A percentile compares a stretch with the other conserved stretches of the same genome.
These are phyloP conservation scores for Mylabris sibirica DNA, from an alignment of 2,888 invertebrate genomes.

Conservation along the genomic window DNA sequence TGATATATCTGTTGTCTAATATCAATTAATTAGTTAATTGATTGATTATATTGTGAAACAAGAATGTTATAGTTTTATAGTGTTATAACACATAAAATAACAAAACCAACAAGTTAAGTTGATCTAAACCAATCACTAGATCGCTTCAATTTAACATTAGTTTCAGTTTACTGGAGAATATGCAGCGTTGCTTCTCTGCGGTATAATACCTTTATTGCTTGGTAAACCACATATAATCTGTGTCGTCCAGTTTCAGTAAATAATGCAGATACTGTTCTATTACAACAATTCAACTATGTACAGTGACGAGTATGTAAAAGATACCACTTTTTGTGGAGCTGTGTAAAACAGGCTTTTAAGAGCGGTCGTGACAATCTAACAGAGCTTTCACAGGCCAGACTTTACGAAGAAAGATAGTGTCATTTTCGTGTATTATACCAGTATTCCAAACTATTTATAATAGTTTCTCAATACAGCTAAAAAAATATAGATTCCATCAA, in stretches of 20 bases:
- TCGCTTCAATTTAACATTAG: constrained; percentile 35
- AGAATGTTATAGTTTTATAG: constrained; percentile 10
- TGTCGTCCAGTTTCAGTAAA: constrained; percentile 45
- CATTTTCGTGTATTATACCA: no score
- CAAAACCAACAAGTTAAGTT: constrained; percentile 19
- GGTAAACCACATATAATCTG: constrained; percentile 48
- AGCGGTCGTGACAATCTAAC: no score
- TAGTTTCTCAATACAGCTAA: no score
- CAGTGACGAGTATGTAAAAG: no score
- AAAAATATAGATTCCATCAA: no score
- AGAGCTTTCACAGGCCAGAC: no score
- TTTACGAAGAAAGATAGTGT: no score
- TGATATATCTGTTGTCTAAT: no score
- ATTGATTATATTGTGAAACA: neutral
- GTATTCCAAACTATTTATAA: no score
- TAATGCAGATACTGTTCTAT: constrained; percentile 38
- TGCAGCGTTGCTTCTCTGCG: constrained; percentile 32
- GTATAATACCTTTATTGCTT: constrained; percentile 42
- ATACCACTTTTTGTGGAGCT: no score
- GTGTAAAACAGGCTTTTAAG: no score
- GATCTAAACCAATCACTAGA: constrained; percentile 33
- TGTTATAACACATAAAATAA: constrained; percentile 22
- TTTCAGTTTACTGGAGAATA: constrained; percentile 41
- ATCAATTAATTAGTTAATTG: neutral
- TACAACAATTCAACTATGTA: neutral